Evolutionary conservation across 2,113 vertebrate genomes (phyloP).

Genomic region (Athene noctua): DNA sequence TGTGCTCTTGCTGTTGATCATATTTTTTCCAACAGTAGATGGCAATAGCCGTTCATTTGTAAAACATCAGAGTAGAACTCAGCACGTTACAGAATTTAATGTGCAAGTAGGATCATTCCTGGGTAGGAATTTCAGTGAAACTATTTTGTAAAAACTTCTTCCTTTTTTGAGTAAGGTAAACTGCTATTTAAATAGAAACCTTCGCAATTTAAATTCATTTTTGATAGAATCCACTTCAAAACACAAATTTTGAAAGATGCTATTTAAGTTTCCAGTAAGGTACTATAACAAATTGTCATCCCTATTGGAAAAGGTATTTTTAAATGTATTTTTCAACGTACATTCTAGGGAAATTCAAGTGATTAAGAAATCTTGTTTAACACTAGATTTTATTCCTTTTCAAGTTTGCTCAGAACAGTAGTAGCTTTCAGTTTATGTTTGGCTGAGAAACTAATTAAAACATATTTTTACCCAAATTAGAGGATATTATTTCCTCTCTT

Average conservation of each 20-base stretch:
- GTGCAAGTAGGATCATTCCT: background rate
- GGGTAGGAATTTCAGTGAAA: background rate
- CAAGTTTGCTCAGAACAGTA: background rate
- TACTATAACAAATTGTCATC: background rate
- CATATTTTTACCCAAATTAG: background rate
- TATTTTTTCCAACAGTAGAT: conserved; percentile 70
- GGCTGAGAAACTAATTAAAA: background rate
- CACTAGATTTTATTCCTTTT: background rate
- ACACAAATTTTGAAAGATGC: background rate
- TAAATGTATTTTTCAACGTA: background rate
- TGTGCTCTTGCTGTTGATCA: background rate
- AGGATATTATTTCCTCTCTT: background rate
- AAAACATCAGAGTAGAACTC: background rate
- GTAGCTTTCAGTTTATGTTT: background rate
- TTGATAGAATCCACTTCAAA: background rate
- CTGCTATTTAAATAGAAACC: background rate
- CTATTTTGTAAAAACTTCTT: background rate
- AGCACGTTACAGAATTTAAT: rapidly evolving
- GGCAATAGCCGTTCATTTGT: conserved; percentile 72
- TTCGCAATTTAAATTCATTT: background rate
- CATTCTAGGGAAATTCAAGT: background rate
- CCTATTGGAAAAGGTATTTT: background rate
- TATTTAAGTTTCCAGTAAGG: background rate
- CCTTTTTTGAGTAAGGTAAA: background rate
- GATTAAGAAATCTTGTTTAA: background rate